phyloP scores from a whole-genome alignment of 35 echinoderm and acorn worm genomes.

The Anneissia japonica region DNA sequence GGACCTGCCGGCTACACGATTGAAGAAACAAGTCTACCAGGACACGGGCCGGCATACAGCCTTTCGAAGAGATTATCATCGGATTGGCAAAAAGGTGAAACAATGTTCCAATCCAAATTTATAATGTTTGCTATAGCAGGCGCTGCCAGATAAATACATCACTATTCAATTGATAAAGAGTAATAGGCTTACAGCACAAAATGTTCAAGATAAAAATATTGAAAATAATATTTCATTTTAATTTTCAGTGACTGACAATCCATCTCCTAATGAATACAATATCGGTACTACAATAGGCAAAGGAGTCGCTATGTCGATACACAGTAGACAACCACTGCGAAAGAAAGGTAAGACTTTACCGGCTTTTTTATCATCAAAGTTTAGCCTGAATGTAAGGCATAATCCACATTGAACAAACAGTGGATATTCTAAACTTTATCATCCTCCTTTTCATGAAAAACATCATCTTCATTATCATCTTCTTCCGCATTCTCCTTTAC shows the following conservation, averaged over 20 bases:
- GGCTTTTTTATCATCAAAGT: too few relatives aligned
- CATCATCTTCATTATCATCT: too few relatives aligned
- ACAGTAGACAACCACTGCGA: slow-evolving; percentile 56
- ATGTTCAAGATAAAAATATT: not conserved
- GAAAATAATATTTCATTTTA: not conserved
- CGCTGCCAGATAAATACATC: too few relatives aligned
- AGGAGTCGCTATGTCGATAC: slow-evolving; percentile 85
- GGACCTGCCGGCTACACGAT: slow-evolving; percentile 86
- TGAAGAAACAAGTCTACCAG: not conserved
- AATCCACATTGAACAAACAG: too few relatives aligned
- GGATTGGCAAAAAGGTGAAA: slow-evolving; percentile 55
- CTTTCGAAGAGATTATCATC: slow-evolving; percentile 64
- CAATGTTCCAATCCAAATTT: too few relatives aligned
- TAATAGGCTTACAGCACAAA: too few relatives aligned
- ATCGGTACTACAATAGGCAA: slow-evolving; percentile 86
- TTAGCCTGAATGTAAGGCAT: too few relatives aligned
- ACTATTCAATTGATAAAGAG: too few relatives aligned
- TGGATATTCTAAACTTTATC: too few relatives aligned
- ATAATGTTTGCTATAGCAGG: too few relatives aligned
- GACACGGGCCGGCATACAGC: slow-evolving; percentile 22
- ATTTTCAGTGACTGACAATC: slow-evolving; percentile 43
- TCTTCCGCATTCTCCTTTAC: too few relatives aligned
- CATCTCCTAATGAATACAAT: slow-evolving; percentile 75
- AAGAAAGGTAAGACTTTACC: not conserved
- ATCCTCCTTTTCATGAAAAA: too few relatives aligned